Evolutionary conservation across 2,113 vertebrate species (phyloP), one percentile per base, ranked within the genome.

Genomic region (Aleadryas rufinucha): DNA sequence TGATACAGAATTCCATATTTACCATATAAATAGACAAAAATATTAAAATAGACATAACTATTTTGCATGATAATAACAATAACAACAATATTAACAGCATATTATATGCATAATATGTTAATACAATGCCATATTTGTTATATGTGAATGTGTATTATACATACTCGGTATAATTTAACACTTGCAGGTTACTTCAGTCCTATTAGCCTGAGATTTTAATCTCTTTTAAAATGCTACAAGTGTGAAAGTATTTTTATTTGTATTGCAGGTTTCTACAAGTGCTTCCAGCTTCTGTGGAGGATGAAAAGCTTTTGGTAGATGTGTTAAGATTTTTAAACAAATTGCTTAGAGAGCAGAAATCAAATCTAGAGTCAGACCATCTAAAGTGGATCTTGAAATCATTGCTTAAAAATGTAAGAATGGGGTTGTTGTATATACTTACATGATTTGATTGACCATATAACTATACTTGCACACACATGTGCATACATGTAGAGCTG

Each of bases 291-390:
- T 99, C 98, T 90, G 86, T 81, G 18, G 98, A 99, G 85, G 99
- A 99, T 95, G 99, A 99, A 97, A 99, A 98, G 91, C 98, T 99
- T 85, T 97, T 99, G 33, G 98, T 98, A 94, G 99, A 98, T 89
- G 97, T 99, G 42, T 71, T 99, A 96, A 98, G 97, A 86, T 99
- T 99, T 98, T 97, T 99, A 92, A 99, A 98, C 92, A 98, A 98
- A 84, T 98, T 98, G 87, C 98, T 99, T 89, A 98, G 96, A 89
- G 98, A 98, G 39, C 98, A 98, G 78, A 98, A 93, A 59, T 97
- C 96, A 63, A 93, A 93, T 87, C 76, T 97, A 28, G 98, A 98
- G 31, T 84, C 97, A 75, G 89, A 97, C 22, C 97, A 99, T 96
- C 95, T 99, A 16, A 98, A 96, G 71, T 99, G 99, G 99, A 98